These are phyloP conservation scores for Paracanthobrama guichenoti DNA, from an alignment of 2,113 vertebrate species.

Conservation along the genomic window DNA sequence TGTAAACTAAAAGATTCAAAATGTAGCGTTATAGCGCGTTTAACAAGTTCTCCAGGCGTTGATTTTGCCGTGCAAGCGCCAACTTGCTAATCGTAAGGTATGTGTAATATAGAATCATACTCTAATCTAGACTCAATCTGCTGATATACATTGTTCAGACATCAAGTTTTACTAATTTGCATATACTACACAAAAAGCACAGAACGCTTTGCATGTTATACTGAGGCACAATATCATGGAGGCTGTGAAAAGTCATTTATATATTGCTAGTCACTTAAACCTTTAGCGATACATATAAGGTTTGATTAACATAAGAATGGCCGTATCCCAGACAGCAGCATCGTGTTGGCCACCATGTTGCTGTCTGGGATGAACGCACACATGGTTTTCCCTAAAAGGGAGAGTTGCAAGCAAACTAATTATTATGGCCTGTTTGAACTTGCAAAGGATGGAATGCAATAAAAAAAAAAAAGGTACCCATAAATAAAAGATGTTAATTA, in stretches of 20 bases:
- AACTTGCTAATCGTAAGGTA: neutral
- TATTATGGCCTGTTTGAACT: conserved; percentile 23
- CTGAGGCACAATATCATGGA: conserved; percentile 70
- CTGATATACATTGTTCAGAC: conserved; percentile 17
- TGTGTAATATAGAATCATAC: neutral
- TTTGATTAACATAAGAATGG: conserved; percentile 62
- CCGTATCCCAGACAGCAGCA: conserved; percentile 29
- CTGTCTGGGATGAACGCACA: conserved; percentile 1
- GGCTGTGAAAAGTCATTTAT: conserved; percentile 58
- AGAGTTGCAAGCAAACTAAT: conserved; percentile 56
- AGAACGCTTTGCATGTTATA: conserved; percentile 67
- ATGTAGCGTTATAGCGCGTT: neutral
- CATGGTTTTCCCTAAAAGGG: conserved; percentile 41
- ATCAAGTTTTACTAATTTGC: conserved; percentile 54
- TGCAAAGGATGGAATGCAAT: conserved; percentile 66
- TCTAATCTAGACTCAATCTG: neutral
- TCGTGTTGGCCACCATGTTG: neutral
- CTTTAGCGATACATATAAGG: conserved; percentile 52
- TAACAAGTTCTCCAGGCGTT: neutral
- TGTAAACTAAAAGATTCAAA: neutral
- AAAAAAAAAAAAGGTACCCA: conserved; percentile 70
- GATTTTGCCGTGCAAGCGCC: neutral
- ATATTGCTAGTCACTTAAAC: conserved; percentile 56
- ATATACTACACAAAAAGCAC: conserved; percentile 57
- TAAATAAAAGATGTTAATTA: conserved; percentile 72